phyloP scores from a whole-genome alignment of 2,888 invertebrate genomes.

The Drosophila histrio region DNA sequence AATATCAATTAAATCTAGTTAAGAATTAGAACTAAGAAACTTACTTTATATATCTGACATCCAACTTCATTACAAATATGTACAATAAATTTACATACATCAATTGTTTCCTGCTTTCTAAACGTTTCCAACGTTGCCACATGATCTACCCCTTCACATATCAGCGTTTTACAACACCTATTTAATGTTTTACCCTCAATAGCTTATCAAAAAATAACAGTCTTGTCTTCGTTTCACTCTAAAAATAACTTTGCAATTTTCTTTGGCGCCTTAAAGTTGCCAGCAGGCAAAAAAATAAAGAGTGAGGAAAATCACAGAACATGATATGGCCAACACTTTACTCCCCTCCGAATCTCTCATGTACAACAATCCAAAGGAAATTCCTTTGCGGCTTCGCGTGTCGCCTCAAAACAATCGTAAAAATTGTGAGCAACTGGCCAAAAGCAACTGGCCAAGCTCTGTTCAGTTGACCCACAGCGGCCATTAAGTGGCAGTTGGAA shows the following conservation, averaged over 20 bases:
- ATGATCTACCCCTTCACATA: not conserved
- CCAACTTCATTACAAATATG: no score
- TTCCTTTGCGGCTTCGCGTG: conserved; percentile 46
- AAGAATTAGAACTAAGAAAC: no score
- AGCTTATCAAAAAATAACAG: conserved; percentile 1
- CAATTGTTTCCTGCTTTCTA: no score
- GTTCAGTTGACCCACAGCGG: conserved; percentile 68
- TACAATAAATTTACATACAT: no score
- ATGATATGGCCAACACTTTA: not conserved
- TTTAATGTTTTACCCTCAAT: not conserved
- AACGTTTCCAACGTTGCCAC: not conserved
- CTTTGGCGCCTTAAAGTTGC: conserved; percentile 26
- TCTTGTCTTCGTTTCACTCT: not conserved
- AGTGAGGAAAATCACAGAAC: conserved; percentile 4
- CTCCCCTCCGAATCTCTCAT: not conserved
- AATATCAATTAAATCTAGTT: no score
- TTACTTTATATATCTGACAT: no score
- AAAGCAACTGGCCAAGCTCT: conserved; percentile 70
- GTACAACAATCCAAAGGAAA: conserved; percentile 3
- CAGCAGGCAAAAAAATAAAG: conserved; percentile 11
- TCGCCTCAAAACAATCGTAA: conserved; percentile 21
- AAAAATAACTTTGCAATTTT: conserved; percentile 23
- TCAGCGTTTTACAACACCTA: not conserved
- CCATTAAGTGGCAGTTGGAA: conserved; percentile 40
- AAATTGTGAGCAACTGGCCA: conserved; percentile 31